Evolutionary conservation across 2,888 invertebrate genomes (phyloP).

Genomic region (Drosophila paranaensis): DNA sequence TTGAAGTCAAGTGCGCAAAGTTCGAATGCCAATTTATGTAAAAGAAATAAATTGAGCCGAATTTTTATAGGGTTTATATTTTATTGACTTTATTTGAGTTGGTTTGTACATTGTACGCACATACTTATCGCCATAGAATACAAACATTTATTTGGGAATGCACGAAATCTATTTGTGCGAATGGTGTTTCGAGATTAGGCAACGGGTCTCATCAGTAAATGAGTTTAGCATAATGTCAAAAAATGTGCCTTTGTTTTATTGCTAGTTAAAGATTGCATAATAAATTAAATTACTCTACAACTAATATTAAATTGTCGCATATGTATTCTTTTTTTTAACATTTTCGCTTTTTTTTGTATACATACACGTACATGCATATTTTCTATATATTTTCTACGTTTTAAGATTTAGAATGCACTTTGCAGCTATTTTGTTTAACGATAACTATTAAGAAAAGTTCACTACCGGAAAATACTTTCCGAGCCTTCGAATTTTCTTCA

Average conservation of each 20-base stretch:
- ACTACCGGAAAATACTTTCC: constrained; percentile 89
- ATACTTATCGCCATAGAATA: constrained; percentile 52
- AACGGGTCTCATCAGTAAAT: constrained; percentile 48
- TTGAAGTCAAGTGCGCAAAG: background rate
- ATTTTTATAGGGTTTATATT: constrained; percentile 34
- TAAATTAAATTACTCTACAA: constrained; percentile 74
- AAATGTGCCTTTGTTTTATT: constrained; percentile 60
- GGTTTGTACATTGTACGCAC: constrained; percentile 56
- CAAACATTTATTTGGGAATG: constrained; percentile 51
- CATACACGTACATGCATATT: constrained; percentile 75
- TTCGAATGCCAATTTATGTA: constrained; percentile 6
- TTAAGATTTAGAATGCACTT: constrained; percentile 76
- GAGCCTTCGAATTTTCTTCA: constrained; percentile 87
- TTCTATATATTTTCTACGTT: constrained; percentile 70
- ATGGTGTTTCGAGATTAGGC: constrained; percentile 59
- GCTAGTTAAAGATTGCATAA: constrained; percentile 64
- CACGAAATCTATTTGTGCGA: constrained; percentile 62
- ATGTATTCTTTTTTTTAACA: constrained; percentile 59
- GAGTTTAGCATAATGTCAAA: constrained; percentile 54
- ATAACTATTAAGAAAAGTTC: constrained; percentile 80
- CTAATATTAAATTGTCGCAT: constrained; percentile 69
- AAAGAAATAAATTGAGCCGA: background rate
- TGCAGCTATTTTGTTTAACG: constrained; percentile 53
- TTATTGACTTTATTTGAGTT: constrained; percentile 56
- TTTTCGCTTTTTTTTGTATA: constrained; percentile 32